Conservation (phyloP, 2,888 invertebrate genomes). For the Pollenia griseotomentosa region DNA sequence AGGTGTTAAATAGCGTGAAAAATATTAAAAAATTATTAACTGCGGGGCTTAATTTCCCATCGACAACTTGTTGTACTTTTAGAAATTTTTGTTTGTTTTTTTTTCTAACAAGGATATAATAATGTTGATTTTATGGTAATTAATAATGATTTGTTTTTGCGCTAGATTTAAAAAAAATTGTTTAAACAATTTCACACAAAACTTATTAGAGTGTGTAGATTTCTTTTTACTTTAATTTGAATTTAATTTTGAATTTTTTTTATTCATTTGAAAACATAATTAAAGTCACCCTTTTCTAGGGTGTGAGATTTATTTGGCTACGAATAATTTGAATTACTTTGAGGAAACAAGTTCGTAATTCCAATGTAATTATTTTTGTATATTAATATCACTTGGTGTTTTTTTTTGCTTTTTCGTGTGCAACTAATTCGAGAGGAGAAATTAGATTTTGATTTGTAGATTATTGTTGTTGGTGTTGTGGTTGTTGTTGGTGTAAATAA, state of each 20-base stretch:
- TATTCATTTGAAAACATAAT: not conserved
- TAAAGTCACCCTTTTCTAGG: not conserved
- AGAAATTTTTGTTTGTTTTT: not conserved
- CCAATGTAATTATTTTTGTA: constrained; percentile 46
- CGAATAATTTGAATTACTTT: not conserved
- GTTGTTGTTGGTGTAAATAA: not conserved
- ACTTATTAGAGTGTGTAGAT: constrained; percentile 19
- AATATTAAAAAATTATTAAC: constrained; percentile 29
- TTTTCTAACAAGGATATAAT: constrained; percentile 40
- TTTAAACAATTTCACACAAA: constrained; percentile 31
- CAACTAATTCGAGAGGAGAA: constrained; percentile 5
- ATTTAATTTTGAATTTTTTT: not conserved
- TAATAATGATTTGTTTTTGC: constrained; percentile 10
- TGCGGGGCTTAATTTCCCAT: constrained; percentile 10
- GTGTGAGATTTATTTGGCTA: constrained; percentile 12
- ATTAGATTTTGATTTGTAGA: constrained; percentile 35
- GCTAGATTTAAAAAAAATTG: too few species aligned
- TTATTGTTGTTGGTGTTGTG: not conserved
- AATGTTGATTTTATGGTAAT: constrained; percentile 48
- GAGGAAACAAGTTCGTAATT: constrained; percentile 48
- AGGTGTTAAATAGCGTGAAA: constrained; percentile 65
- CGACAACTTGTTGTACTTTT: constrained; percentile 10
- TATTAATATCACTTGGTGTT: not conserved
- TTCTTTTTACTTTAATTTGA: not conserved
- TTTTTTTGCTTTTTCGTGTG: not conserved